phyloP scores from a whole-genome alignment of 2,888 invertebrate genomes.

The Chrysodeixis includens region DNA sequence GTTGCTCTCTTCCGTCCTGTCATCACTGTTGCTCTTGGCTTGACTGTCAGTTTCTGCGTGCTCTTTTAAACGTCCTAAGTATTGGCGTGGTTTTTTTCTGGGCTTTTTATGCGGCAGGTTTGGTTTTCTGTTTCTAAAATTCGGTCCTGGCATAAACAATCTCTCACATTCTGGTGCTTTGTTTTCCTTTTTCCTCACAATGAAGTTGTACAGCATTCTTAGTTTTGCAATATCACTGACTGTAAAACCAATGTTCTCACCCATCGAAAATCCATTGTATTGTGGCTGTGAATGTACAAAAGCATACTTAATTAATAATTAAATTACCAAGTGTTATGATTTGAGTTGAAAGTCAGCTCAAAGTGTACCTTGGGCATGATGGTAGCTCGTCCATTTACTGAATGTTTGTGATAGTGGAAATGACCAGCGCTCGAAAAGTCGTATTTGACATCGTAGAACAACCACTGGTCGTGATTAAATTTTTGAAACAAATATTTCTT shows the following conservation, averaged over 20 bases:
- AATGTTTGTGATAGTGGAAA: constrained; percentile 69
- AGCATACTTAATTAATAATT: too few relatives aligned
- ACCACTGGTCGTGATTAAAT: constrained; percentile 69
- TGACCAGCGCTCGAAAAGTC: constrained; percentile 77
- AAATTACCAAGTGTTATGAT: neutral
- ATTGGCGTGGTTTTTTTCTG: constrained; percentile 67
- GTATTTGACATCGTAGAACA: constrained; percentile 73
- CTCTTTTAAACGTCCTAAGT: constrained; percentile 53
- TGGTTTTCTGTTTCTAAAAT: constrained; percentile 47
- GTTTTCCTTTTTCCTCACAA: constrained; percentile 57
- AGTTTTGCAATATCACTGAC: constrained; percentile 71
- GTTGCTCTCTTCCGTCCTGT: neutral
- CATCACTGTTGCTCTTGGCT: neutral
- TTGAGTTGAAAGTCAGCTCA: too few relatives aligned
- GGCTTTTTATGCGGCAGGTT: constrained; percentile 16
- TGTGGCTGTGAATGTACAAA: neutral
- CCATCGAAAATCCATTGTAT: constrained; percentile 17
- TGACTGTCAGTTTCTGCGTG: neutral
- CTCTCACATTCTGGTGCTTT: constrained; percentile 67
- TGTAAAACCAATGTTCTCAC: constrained; percentile 59
- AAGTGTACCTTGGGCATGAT: constrained; percentile 67
- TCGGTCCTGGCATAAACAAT: constrained; percentile 66
- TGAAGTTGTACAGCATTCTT: constrained; percentile 73
- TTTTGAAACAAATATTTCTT: constrained; percentile 69
- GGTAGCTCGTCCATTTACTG: constrained; percentile 72